These are phyloP conservation scores for Drosophila borborema DNA, from an alignment of 2,888 invertebrate genomes.

Conservation along the genomic window DNA sequence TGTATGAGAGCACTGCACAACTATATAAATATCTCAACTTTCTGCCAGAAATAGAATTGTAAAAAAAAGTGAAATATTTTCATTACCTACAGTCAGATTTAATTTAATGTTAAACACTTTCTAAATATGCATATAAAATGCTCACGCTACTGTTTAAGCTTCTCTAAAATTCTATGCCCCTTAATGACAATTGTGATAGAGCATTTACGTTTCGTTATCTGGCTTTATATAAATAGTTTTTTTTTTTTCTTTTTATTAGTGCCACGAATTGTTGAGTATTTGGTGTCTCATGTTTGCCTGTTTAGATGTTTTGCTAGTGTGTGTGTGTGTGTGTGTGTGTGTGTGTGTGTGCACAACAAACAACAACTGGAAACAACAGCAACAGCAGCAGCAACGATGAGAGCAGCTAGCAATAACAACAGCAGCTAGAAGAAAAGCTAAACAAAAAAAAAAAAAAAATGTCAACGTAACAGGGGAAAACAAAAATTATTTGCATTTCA, in stretches of 20 bases:
- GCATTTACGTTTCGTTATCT: conserved; percentile 33
- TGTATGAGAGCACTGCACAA: too few species aligned
- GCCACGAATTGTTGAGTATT: conserved; percentile 38
- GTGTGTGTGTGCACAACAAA: conserved; percentile 30
- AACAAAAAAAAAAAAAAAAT: conserved; percentile 26
- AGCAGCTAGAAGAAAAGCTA: conserved; percentile 16
- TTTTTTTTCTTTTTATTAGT: conserved; percentile 17
- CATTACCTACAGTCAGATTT: too few species aligned
- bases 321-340: conserved; percentile 14
- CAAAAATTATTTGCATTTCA: conserved; percentile 78
- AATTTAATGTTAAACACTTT: too few species aligned
- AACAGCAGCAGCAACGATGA: conserved; percentile 29
- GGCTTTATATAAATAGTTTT: conserved; percentile 14
- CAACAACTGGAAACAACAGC: conserved; percentile 34
- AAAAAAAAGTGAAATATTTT: too few species aligned
- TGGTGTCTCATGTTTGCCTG: conserved; percentile 54
- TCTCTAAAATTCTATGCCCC: neutral
- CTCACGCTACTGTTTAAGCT: neutral
- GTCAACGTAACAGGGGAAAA: conserved; percentile 62
- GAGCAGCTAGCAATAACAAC: conserved; percentile 18
- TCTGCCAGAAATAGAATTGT: too few species aligned
- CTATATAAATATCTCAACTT: too few species aligned
- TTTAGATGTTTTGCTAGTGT: conserved; percentile 52
- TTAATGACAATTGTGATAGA: conserved; percentile 1
- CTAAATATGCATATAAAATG: neutral